Base-by-base conservation (phyloP, 2,797 vertebrate species). In the Rhyacichthys aspro region DNA sequence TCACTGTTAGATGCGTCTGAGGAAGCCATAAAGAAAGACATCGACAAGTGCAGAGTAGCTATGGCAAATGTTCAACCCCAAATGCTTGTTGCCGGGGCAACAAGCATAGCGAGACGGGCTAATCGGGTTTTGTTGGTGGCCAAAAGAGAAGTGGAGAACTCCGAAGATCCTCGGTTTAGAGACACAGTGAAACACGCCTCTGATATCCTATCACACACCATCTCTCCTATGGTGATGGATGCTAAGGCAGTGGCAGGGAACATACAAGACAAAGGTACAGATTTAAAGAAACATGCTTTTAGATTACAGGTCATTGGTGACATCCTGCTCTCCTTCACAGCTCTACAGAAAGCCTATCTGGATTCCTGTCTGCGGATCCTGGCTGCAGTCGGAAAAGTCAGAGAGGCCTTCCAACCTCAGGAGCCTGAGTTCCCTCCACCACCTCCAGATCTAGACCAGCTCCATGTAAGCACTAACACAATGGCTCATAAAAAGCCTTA, bases 181-280 rank as follows among this genome's bases (percentile, higher is more conserved):
- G 95, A 96, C 82, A 81, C 94, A 11, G 96, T 99, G 78, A 98
- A 98, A 86, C 95, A 92, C 0, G 97, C 97, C 1, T 98, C 97
- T 10, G 96, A 98, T 47, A 94, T 98, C 68, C 86, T 99, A 49
- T 98, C 96, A 87, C 95, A 94, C 77, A 98, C 97, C 0, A 97
- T 99, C 82, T 98, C 98, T 9, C 97, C 98, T 0, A 99, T 99
- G 98, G 98, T 99, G 55, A 95, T 99, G 94, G 91, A 95, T 3
- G 98, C 98, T 7, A 99, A 99, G 86, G 95, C 95, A 0, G 96
- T 99, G 58, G 98, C 98, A 14, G 95, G 94, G 68, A 99, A 96
- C 68, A 99, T 99, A 79, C 95, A 96, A 42, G 95, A 99, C 82
- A 96, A 94, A 57, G 94, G 98, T 99, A 93, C 85, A 23, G 17